phyloP scores from a whole-genome alignment of 2,888 invertebrate genomes.

The Agrypnus murinus region DNA sequence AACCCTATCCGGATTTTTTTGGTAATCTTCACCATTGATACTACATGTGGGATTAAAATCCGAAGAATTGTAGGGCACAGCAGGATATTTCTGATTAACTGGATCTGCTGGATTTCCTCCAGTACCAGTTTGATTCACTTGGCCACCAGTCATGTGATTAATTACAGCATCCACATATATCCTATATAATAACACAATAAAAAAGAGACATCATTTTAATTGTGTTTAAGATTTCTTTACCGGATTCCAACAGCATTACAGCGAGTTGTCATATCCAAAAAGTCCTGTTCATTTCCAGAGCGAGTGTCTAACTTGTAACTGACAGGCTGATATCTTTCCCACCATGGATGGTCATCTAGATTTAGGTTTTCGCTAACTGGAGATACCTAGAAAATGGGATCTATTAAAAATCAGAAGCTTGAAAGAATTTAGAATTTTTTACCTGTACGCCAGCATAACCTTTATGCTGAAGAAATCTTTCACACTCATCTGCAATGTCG shows the following conservation, averaged over 20 bases:
- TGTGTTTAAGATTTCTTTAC: conserved; percentile 67
- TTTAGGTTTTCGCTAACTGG: conserved; percentile 84
- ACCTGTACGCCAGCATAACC: conserved; percentile 86
- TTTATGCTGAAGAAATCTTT: conserved; percentile 68
- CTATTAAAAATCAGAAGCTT: neutral
- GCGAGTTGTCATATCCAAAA: conserved; percentile 83
- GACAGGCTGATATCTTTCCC: conserved; percentile 90
- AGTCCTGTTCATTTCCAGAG: conserved; percentile 84
- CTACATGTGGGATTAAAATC: conserved; percentile 83
- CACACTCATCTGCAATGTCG: conserved; percentile 78
- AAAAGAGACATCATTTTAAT: neutral
- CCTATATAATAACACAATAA: conserved; percentile 72
- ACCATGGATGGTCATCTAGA: conserved; percentile 83
- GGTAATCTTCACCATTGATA: conserved; percentile 74
- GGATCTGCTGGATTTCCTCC: conserved; percentile 76
- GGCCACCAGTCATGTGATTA: conserved; percentile 86
- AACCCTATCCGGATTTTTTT: conserved; percentile 77
- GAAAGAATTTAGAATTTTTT: too few relatives aligned
- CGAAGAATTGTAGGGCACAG: conserved; percentile 77
- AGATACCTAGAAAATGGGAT: conserved; percentile 80
- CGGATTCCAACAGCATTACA: conserved; percentile 87
- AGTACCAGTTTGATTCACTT: conserved; percentile 74
- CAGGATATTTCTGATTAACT: conserved; percentile 69
- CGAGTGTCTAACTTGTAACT: conserved; percentile 85
- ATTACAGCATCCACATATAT: conserved; percentile 91